Conservation (phyloP, 2,113 vertebrate genomes). For the Eleginops maclovinus region DNA sequence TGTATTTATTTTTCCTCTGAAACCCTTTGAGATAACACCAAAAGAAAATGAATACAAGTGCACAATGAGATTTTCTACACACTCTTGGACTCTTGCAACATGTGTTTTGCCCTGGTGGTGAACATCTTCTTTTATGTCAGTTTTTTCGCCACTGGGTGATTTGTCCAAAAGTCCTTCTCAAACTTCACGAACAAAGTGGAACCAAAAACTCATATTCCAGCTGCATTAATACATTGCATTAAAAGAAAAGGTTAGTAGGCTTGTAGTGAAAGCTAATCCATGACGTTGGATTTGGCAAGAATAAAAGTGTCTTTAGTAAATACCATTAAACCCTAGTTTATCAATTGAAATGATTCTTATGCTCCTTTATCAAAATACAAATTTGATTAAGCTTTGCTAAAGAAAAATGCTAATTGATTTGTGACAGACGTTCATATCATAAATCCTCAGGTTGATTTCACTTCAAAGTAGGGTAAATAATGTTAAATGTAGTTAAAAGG, state of each 20-base stretch:
- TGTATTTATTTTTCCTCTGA: constrained; percentile 5
- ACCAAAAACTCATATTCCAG: neutral
- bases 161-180: constrained; percentile 36
- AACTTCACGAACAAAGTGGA: neutral
- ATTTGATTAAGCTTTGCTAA: neutral
- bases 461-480: neutral
- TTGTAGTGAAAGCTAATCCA: neutral
- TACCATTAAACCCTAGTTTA: neutral
- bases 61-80: constrained; percentile 43
- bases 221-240: neutral
- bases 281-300: neutral
- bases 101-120: neutral
- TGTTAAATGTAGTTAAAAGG: neutral
- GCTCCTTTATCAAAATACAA: neutral
- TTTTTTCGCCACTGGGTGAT: constrained; percentile 37
- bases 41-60: constrained; percentile 32
- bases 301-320: neutral
- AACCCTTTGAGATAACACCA: constrained; percentile 43
- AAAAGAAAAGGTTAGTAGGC: neutral
- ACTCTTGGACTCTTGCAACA: neutral
- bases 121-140: neutral
- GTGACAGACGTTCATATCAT: constrained; percentile 5
- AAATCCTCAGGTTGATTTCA: constrained; percentile 1
- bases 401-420: neutral
- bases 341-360: neutral